A percentile compares a stretch with the other conserved stretches of the same genome.
Conservation (phyloP, 2,888 invertebrate species). For the Drosophila kuntzei region DNA sequence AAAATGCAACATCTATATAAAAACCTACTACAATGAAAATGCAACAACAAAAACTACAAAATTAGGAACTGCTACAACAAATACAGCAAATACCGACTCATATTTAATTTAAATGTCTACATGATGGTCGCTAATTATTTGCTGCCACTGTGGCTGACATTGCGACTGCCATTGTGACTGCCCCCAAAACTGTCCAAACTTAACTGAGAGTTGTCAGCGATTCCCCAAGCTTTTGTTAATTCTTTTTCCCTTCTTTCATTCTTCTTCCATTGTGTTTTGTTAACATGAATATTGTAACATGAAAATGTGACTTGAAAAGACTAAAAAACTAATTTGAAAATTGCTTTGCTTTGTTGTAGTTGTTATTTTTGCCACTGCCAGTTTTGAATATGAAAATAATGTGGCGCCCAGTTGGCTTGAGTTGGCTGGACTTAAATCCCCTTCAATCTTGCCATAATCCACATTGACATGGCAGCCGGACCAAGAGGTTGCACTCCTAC, state of each 20-base stretch:
- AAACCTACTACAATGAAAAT: conserved; percentile 13
- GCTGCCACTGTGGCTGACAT: conserved; percentile 59
- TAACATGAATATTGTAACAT: conserved; percentile 43
- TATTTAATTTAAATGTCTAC: conserved; percentile 72
- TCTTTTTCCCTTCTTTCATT: conserved; percentile 9
- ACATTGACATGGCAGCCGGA: conserved; percentile 69
- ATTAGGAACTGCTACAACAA: conserved; percentile 9
- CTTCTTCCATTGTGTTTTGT: conserved; percentile 10
- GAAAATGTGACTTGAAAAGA: conserved; percentile 53
- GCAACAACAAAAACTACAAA: conserved; percentile 1
- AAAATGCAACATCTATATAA: conserved; percentile 18
- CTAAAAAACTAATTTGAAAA: conserved; percentile 77
- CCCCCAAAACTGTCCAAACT: conserved; percentile 49
- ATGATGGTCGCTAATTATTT: conserved; percentile 72
- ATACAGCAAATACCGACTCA: conserved; percentile 47
- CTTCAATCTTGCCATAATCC: conserved; percentile 76
- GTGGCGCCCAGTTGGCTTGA: conserved; percentile 38
- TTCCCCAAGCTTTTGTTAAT: conserved; percentile 42
- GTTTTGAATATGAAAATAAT: conserved; percentile 22
- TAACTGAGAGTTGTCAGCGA: conserved; percentile 37
- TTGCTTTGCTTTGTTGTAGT: conserved; percentile 46
- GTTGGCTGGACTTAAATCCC: conserved; percentile 60
- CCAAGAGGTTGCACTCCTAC: conserved; percentile 53
- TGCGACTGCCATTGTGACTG: conserved; percentile 22
- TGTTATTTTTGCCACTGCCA: conserved; percentile 11